Evolutionary conservation across 2,113 vertebrate species (phyloP).

Genomic region (Nesoenas mayeri): DNA sequence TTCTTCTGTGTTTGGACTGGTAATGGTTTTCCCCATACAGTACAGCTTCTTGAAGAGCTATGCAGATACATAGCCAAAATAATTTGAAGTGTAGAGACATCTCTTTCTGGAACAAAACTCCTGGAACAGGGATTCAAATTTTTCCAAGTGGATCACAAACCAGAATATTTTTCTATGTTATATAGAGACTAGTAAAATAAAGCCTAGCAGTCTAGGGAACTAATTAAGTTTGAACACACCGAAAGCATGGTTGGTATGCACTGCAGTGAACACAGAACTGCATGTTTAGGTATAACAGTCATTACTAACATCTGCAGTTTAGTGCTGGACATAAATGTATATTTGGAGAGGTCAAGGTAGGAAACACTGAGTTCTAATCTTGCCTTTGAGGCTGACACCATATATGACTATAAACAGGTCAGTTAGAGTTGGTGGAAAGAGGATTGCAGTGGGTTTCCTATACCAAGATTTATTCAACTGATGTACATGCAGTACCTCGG

Average conservation of each 20-base stretch:
- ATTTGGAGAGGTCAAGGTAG: not conserved
- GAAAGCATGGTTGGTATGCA: not conserved
- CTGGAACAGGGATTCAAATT: slow-evolving; percentile 46
- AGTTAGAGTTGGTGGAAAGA: not conserved
- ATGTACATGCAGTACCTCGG: not conserved
- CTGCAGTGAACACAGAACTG: not conserved
- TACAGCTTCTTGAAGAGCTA: slow-evolving; percentile 23
- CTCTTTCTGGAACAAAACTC: slow-evolving; percentile 58
- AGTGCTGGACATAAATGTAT: not conserved
- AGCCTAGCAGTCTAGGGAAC: slow-evolving; percentile 55
- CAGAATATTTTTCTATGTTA: slow-evolving; percentile 60
- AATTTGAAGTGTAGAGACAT: slow-evolving; percentile 13
- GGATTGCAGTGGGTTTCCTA: not conserved
- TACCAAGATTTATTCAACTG: not conserved
- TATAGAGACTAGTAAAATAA: slow-evolving; percentile 4
- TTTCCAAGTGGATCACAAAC: slow-evolving; percentile 64
- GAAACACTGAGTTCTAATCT: not conserved
- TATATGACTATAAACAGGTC: not conserved
- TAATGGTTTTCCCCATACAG: not conserved
- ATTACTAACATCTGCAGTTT: not conserved
- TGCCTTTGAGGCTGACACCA: not conserved
- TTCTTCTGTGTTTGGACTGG: not conserved
- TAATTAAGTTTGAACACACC: slow-evolving; percentile 64
- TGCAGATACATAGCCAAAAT: slow-evolving; percentile 15
- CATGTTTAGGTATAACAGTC: not conserved